Evolutionary conservation across 30 jellyfish, hydroid and myxozoan species (phyloP).

Genomic region (Sanderia malayensis): DNA sequence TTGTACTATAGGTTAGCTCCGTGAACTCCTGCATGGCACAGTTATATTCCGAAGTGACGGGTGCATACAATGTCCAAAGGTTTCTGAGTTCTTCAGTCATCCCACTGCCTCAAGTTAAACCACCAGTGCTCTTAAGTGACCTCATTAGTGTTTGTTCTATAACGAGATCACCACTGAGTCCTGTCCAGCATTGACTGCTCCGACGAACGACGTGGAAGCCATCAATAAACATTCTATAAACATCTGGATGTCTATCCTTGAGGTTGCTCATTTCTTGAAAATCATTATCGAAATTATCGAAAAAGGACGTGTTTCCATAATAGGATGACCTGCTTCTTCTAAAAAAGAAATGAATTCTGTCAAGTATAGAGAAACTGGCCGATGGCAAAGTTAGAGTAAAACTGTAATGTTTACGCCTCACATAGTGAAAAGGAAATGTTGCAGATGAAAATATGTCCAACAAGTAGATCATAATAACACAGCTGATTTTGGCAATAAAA

Average conservation of each 20-base stretch:
- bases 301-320: too few relatives aligned
- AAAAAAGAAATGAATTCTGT: too few relatives aligned
- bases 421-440: too few relatives aligned
- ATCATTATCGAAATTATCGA: too few relatives aligned
- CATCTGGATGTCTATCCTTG: constrained; percentile 11
- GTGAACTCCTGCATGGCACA: constrained; percentile 24
- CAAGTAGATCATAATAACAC: too few relatives aligned
- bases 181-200: constrained; percentile 17
- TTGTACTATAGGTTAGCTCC: neutral
- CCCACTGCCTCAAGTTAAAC: constrained; percentile 31
- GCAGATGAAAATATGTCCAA: too few relatives aligned
- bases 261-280: constrained; percentile 16
- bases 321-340: too few relatives aligned
- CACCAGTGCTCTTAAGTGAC: constrained; percentile 8
- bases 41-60: constrained; percentile 10
- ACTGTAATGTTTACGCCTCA: too few relatives aligned
- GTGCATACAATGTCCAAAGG: constrained; percentile 13
- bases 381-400: too few relatives aligned
- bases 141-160: constrained; percentile 22
- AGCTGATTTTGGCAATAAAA: too few relatives aligned
- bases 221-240: constrained; percentile 11
- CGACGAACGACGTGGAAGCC: constrained; percentile 12
- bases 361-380: too few relatives aligned
- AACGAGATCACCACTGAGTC: constrained; percentile 6
- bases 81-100: constrained; percentile 11